Conservation (phyloP, 2,113 vertebrate genomes). For the Hippocampus zosterae region DNA sequence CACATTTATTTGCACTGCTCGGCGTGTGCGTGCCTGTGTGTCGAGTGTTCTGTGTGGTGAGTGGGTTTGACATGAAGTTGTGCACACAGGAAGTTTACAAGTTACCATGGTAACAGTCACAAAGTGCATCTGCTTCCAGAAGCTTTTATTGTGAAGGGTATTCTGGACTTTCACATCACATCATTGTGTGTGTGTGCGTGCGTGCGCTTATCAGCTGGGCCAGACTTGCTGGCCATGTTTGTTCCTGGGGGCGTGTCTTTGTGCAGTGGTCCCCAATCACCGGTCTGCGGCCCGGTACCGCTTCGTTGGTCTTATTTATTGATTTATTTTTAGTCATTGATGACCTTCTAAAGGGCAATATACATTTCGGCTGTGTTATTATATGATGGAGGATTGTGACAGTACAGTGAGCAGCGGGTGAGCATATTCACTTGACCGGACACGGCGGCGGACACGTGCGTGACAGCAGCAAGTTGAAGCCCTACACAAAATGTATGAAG, state of each 20-base stretch:
- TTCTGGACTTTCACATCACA: not conserved
- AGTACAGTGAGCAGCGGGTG: no score
- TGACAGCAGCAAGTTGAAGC: no score
- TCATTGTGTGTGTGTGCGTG: not conserved
- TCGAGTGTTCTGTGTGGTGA: not conserved
- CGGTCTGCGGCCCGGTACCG: no score
- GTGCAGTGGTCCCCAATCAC: no score
- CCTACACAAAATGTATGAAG: no score
- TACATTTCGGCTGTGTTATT: no score
- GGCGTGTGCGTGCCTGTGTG: not conserved
- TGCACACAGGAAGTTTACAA: slow-evolving; percentile 4
- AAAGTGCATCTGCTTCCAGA: not conserved
- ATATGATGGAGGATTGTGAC: no score
- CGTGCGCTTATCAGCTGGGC: not conserved
- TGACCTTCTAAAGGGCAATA: no score
- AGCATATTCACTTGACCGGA: no score
- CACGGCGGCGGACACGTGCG: no score
- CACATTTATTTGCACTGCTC: not conserved
- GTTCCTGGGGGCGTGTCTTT: not conserved
- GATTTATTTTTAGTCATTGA: no score
- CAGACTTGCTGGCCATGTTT: not conserved
- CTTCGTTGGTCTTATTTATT: no score
- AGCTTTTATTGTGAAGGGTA: slow-evolving; percentile 4
- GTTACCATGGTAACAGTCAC: not conserved
- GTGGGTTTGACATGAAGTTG: not conserved